phyloP scores from a whole-genome alignment of 2,797 vertebrate genomes.

The Morus bassanus region DNA sequence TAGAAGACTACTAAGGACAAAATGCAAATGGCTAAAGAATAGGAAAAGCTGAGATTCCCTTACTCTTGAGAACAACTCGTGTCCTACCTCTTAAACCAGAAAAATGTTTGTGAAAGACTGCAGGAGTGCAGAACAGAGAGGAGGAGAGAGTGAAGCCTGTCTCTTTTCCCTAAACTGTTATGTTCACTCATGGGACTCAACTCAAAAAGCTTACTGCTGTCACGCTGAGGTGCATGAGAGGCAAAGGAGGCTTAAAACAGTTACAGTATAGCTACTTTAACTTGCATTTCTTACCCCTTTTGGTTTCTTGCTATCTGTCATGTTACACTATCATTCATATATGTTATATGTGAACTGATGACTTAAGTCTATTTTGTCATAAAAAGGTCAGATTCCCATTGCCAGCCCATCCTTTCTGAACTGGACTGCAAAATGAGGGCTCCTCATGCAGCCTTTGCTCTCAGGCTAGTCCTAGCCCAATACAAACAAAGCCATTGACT shows the following conservation, averaged over 20 bases:
- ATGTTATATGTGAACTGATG: background rate
- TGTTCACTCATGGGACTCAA: background rate
- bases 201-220: background rate
- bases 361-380: background rate
- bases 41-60: background rate
- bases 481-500: constrained; percentile 50
- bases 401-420: background rate
- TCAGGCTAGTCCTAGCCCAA: background rate
- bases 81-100: background rate
- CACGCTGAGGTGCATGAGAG: background rate
- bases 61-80: background rate
- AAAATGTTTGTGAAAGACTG: background rate
- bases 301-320: background rate
- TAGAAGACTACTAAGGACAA: background rate
- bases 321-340: background rate
- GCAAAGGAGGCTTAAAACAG: background rate
- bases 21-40: background rate
- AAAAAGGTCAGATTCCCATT: background rate
- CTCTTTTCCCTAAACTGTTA: background rate
- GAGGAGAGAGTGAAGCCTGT: background rate
- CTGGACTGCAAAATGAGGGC: background rate
- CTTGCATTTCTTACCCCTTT: background rate
- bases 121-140: background rate
- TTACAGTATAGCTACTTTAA: background rate
- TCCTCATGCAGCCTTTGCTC: background rate